Base-by-base conservation (phyloP, 2,797 vertebrate species). In the Acanthiza pusilla region DNA sequence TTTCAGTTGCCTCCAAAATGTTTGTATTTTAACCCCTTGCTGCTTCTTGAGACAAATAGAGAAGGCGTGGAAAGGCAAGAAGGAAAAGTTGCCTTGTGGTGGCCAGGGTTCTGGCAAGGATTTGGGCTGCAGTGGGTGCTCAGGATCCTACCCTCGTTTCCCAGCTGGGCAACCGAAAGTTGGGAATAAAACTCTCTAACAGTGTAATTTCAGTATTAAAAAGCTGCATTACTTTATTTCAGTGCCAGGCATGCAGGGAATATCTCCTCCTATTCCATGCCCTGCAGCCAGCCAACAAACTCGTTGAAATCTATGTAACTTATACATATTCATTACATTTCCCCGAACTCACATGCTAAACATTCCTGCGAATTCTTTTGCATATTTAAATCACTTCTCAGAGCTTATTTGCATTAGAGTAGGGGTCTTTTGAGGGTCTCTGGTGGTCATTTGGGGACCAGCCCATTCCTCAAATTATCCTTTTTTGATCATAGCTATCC, bases 221-320 rank as follows among this genome's bases (percentile, higher is more conserved):
- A 34, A 62, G 21, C 50, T 62, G 48, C 17, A 18, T 48, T 30
- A 26, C 34, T 54, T 70, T 10, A 62, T 77, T 70, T 62, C 0
- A 0, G 34, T 0, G 0, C 57, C 65, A 55, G 65, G 57, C 17
- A 0, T 48, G 48, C 17, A 42, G 30, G 21, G 48, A 62, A 9
- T n/a, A 48, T 77, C 42, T 62, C 17, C 53, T 58, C 48, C 73
- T 48, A 13, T 70, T 86, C 65, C 74, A 62, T 70, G 65, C 84
- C 73, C 84, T 34, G 65, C 65, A 86, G 83, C 58, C 74, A 87
- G 74, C 50, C 58, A 78, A 23, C 74, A 86, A 34, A 71, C 43
- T 43, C 11, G 58, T 50, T 71, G 50, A 71, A 78, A 71, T 63
- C 84, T 87, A 58, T 78, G 84, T 78, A 87, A 27, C 22, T 57